Conservation (phyloP, 2,113 vertebrate genomes). For the Damaliscus lunatus region DNA sequence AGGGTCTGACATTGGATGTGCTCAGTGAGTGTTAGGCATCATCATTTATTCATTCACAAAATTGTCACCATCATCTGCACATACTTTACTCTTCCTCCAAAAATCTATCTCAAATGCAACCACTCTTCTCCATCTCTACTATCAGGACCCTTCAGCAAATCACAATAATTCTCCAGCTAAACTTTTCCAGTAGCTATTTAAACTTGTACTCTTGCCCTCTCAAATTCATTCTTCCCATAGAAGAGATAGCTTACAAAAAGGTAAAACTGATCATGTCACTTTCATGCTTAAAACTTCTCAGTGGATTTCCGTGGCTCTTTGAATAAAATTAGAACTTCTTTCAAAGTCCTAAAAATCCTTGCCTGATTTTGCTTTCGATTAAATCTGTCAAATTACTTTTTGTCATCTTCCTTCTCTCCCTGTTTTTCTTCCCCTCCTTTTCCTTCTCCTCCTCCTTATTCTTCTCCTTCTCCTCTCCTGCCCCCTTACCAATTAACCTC, state of each 20-base stretch:
- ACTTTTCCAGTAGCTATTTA: background rate
- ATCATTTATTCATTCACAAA: background rate
- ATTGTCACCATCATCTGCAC: background rate
- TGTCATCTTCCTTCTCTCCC: background rate
- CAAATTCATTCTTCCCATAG: background rate
- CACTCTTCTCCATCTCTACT: background rate
- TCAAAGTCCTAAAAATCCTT: background rate
- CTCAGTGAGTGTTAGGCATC: background rate
- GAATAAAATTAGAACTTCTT: background rate
- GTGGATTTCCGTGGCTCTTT: background rate
- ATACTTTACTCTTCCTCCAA: background rate
- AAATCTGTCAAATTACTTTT: background rate
- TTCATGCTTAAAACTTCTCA: background rate
- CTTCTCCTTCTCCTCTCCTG: no score
- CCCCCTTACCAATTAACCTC: background rate
- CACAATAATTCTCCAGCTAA: background rate
- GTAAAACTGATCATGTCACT: background rate
- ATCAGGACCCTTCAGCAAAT: background rate
- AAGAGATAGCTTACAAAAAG: background rate
- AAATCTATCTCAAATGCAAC: background rate
- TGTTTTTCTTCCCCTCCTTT: background rate
- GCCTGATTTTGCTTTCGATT: background rate
- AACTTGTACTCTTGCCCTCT: background rate
- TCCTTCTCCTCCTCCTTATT: background rate
- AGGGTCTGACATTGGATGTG: background rate